These are phyloP conservation scores for Leptobrachium leishanense DNA, from an alignment of 2,113 vertebrate species.

Conservation along the genomic window DNA sequence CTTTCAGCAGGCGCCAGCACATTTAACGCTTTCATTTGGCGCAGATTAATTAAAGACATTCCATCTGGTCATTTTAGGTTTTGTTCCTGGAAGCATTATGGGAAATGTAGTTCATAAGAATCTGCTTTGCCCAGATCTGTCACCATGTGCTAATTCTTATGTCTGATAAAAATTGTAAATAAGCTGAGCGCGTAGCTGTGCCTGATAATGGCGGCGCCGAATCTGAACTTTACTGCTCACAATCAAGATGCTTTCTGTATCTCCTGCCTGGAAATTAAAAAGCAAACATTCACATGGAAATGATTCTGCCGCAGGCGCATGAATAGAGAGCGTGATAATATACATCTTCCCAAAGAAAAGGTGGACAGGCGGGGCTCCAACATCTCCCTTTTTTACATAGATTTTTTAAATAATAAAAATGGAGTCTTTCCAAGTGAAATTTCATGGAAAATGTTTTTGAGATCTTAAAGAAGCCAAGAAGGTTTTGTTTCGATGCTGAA, in stretches of 20 bases:
- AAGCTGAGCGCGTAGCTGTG: not conserved
- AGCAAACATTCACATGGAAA: slow-evolving; percentile 38
- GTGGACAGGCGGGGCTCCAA: slow-evolving; percentile 6
- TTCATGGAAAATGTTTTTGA: slow-evolving; percentile 15
- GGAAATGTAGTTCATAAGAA: too few species aligned
- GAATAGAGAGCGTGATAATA: slow-evolving; percentile 28
- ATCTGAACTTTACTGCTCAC: slow-evolving; percentile 6
- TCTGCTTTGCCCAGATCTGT: too few species aligned
- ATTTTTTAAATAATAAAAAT: slow-evolving; percentile 3
- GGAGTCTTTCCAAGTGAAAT: slow-evolving; percentile 9
- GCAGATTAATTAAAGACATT: too few species aligned
- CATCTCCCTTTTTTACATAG: not conserved
- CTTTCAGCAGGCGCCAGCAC: too few species aligned
- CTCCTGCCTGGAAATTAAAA: slow-evolving; percentile 6
- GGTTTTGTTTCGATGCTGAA: slow-evolving; percentile 7
- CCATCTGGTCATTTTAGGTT: too few species aligned
- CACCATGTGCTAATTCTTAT: not conserved
- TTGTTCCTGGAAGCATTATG: too few species aligned
- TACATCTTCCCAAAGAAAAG: slow-evolving; percentile 27
- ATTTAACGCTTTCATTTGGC: too few species aligned
- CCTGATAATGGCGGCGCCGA: slow-evolving; percentile 2
- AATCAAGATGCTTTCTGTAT: slow-evolving; percentile 33
- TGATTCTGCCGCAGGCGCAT: slow-evolving; percentile 13
- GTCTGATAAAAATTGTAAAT: not conserved
- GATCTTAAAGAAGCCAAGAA: not conserved